These are phyloP conservation scores for Euura saliciscinereae DNA, from an alignment of 1,140 invertebrate genomes.

Conservation along the genomic window DNA sequence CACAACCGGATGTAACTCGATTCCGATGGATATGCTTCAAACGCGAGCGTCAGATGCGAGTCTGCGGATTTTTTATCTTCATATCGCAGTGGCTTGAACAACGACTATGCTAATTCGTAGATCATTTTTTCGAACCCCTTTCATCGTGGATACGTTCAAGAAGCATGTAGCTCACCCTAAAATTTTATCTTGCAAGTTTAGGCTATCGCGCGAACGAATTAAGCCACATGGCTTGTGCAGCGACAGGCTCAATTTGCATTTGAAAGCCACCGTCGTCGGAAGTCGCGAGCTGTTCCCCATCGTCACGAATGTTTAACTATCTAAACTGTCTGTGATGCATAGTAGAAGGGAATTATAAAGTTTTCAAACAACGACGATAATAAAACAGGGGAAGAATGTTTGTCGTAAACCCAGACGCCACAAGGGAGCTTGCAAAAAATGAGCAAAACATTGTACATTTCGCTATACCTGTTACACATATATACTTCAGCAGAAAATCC, in stretches of 20 bases:
- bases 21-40: not conserved
- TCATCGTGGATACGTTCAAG: not conserved
- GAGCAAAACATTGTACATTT: too few relatives aligned
- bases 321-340: not conserved
- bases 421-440: too few relatives aligned
- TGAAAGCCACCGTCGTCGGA: not conserved
- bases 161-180: not conserved
- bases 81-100: not conserved
- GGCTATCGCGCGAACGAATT: not conserved
- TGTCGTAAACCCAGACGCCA: too few relatives aligned
- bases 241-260: constrained; percentile 1
- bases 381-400: too few relatives aligned
- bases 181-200: not conserved
- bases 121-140: too few relatives aligned
- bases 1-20: not conserved
- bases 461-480: too few relatives aligned
- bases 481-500: too few relatives aligned
- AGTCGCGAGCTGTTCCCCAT: not conserved
- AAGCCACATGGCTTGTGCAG: not conserved
- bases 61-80: not conserved
- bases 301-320: not conserved
- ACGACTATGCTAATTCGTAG: too few relatives aligned
- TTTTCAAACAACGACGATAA: not conserved
- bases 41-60: not conserved
- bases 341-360: not conserved